A percentile compares a stretch with the other conserved stretches of the same genome.
Evolutionary conservation across 2,797 vertebrate genomes (phyloP).

Genomic region (Spinus pinus): DNA sequence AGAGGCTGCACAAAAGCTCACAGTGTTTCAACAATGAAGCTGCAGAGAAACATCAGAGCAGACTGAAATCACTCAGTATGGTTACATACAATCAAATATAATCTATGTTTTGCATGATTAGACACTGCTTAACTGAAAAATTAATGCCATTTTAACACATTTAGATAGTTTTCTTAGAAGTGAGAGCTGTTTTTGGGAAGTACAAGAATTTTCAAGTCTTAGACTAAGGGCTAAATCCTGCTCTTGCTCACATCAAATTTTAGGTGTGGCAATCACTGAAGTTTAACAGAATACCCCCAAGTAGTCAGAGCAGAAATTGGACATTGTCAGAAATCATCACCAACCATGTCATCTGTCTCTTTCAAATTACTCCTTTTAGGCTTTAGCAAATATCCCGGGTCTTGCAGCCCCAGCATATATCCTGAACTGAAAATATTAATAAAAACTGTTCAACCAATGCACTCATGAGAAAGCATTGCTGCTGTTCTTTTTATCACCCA

Average conservation of each 20-base stretch:
- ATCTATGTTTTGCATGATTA: not conserved
- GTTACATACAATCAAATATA: not conserved
- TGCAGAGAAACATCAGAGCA: not conserved
- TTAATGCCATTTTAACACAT: not conserved
- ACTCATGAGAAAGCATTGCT: not conserved
- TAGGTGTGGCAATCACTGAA: not conserved
- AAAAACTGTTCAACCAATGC: not conserved
- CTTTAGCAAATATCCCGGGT: not conserved
- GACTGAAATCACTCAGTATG: not conserved
- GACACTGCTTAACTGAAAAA: not conserved
- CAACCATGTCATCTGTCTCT: not conserved
- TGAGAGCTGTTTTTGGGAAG: not conserved
- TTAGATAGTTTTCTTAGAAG: not conserved
- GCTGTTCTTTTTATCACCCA: not conserved
- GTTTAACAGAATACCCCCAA: not conserved
- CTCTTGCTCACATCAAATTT: not conserved
- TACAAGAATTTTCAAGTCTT: not conserved
- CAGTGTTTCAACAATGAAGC: conserved; percentile 5
- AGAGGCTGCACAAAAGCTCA: conserved; percentile 15
- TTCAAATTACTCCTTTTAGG: not conserved
- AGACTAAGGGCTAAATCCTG: not conserved
- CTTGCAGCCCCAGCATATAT: not conserved
- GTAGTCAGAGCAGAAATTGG: not conserved
- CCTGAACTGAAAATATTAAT: not conserved
- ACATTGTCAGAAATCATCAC: not conserved